A percentile compares a stretch with the other conserved stretches of the same genome.
phyloP scores from a whole-genome alignment of 2,888 invertebrate species.

The Lasioglossum lativentre region DNA sequence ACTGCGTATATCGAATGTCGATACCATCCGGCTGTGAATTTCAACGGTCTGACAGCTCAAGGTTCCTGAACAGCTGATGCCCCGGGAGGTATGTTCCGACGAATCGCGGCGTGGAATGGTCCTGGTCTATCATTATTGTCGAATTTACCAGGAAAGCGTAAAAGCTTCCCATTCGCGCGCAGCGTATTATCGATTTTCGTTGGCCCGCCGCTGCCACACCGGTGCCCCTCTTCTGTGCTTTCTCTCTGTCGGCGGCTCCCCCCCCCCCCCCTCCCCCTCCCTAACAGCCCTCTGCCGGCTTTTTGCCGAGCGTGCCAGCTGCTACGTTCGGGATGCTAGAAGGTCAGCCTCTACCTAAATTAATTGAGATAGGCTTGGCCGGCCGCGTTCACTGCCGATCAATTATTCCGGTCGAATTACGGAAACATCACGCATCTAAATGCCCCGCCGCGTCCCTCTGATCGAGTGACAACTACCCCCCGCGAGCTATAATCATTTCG shows the following conservation, averaged over 20 bases:
- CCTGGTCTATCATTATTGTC: constrained; percentile 54
- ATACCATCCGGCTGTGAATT: constrained; percentile 57
- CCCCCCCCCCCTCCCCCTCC: too few species aligned
- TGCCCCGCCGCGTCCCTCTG: background rate
- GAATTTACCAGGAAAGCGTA: constrained; percentile 41
- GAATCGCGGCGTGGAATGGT: constrained; percentile 18
- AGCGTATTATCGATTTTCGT: constrained; percentile 61
- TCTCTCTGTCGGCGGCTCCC: background rate
- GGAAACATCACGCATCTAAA: background rate
- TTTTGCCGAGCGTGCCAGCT: constrained; percentile 37
- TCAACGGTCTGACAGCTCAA: constrained; percentile 44
- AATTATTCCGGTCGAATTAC: constrained; percentile 8
- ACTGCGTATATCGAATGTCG: constrained; percentile 57
- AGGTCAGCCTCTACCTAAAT: constrained; percentile 48
- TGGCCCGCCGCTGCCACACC: constrained; percentile 3
- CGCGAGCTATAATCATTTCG: background rate
- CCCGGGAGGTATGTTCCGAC: constrained; percentile 32
- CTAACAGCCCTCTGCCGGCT: background rate
- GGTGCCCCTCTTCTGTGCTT: constrained; percentile 1
- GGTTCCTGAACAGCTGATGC: constrained; percentile 53
- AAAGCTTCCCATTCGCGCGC: constrained; percentile 52
- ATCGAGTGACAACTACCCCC: background rate
- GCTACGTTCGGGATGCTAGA: constrained; percentile 11
- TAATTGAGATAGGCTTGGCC: constrained; percentile 32
- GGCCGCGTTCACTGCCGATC: background rate